Evolutionary conservation across 2,888 invertebrate species (phyloP).

Genomic region (Dilophus febrilis): DNA sequence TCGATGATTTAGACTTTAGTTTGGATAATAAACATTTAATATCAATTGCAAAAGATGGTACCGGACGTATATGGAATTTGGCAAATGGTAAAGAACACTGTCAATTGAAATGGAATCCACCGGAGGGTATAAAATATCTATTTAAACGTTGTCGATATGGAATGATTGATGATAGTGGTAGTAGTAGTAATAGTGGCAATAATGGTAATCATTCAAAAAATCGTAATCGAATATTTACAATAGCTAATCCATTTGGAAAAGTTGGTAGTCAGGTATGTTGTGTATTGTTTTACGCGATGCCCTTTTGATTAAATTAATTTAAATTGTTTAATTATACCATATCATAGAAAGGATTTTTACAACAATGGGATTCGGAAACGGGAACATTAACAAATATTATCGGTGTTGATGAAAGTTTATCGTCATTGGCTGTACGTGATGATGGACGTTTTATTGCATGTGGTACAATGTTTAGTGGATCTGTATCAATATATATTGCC

Average conservation of each 20-base stretch:
- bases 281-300: not conserved
- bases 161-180: slow-evolving; percentile 48
- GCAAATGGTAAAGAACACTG: slow-evolving; percentile 44
- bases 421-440: slow-evolving; percentile 73
- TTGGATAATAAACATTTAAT: slow-evolving; percentile 57
- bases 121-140: slow-evolving; percentile 60
- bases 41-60: slow-evolving; percentile 76
- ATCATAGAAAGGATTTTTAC: slow-evolving; percentile 46
- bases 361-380: slow-evolving; percentile 57
- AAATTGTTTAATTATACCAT: not conserved
- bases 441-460: slow-evolving; percentile 85
- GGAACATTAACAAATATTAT: slow-evolving; percentile 40
- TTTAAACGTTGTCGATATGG: slow-evolving; percentile 72
- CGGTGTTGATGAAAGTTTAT: slow-evolving; percentile 54
- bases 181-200: no score
- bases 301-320: not conserved
- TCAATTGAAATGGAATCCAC: slow-evolving; percentile 57
- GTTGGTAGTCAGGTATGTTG: slow-evolving; percentile 39
- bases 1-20: slow-evolving; percentile 87
- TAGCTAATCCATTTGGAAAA: slow-evolving; percentile 62
- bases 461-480: slow-evolving; percentile 87
- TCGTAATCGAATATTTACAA: slow-evolving; percentile 51
- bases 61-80: slow-evolving; percentile 64
- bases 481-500: slow-evolving; percentile 75
- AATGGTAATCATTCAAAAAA: no score